phyloP scores from a whole-genome alignment of 2,888 invertebrate species.

The Watsonalla cultraria region DNA sequence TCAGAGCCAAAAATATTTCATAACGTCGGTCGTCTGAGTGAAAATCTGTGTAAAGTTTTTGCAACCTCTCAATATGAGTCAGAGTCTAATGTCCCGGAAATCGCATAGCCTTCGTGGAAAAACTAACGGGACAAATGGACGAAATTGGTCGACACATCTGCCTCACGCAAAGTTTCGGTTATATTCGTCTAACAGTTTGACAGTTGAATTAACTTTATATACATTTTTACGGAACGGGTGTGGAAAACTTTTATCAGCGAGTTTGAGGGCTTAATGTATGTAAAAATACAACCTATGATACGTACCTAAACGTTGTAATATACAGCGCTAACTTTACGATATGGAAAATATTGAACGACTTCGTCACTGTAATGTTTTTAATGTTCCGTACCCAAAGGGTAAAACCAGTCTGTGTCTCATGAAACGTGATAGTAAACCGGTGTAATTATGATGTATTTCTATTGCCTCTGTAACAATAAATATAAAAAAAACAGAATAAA shows the following conservation, averaged over 20 bases:
- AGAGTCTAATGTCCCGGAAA: constrained; percentile 36
- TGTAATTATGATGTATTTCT: too few species aligned
- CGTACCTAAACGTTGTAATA: too few species aligned
- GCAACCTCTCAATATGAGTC: constrained; percentile 24
- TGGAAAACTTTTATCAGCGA: background rate
- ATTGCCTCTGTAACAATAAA: too few species aligned
- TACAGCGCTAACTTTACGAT: too few species aligned
- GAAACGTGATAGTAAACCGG: too few species aligned
- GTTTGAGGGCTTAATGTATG: too few species aligned
- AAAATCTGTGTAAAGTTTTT: constrained; percentile 41
- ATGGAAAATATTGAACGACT: too few species aligned
- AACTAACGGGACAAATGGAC: constrained; percentile 25
- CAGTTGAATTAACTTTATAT: background rate
- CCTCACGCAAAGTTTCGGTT: constrained; percentile 2
- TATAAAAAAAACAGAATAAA: too few species aligned
- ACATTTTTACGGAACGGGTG: background rate
- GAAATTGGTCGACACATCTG: constrained; percentile 26
- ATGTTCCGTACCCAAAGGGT: too few species aligned
- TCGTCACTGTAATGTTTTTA: too few species aligned
- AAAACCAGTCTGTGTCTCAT: too few species aligned
- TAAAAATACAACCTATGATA: too few species aligned
- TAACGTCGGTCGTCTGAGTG: constrained; percentile 23
- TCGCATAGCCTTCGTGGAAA: constrained; percentile 28
- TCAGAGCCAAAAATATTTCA: constrained; percentile 12
- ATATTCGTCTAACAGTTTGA: constrained; percentile 4